Conservation (phyloP, 2,888 invertebrate species). For the Drosophila nr. fundita region DNA sequence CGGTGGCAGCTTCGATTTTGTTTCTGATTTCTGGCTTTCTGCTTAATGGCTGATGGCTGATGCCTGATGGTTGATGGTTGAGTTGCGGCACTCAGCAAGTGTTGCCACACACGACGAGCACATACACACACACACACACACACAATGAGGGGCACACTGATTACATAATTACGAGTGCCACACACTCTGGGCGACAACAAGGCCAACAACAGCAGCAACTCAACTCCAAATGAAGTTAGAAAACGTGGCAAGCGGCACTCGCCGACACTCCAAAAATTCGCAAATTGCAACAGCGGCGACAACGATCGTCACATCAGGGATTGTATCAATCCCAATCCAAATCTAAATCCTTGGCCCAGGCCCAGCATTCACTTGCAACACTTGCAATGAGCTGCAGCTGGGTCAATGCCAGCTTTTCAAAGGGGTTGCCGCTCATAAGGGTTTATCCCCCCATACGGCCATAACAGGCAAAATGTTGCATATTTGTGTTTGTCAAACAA, state of each 20-base stretch:
- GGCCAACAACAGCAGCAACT: conserved; percentile 19
- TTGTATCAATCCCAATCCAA: conserved; percentile 6
- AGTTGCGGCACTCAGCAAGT: conserved; percentile 45
- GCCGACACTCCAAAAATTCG: conserved; percentile 55
- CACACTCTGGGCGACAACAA: conserved; percentile 35
- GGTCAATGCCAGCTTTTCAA: conserved; percentile 29
- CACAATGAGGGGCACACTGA: conserved; percentile 75
- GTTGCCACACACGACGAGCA: conserved; percentile 34
- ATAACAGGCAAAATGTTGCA: background rate
- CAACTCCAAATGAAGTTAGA: conserved; percentile 67
- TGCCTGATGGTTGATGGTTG: background rate
- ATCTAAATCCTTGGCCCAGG: conserved; percentile 1
- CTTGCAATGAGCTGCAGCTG: conserved; percentile 12
- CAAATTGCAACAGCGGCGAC: conserved; percentile 42
- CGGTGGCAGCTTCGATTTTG: conserved; percentile 34
- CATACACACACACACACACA: conserved; percentile 36
- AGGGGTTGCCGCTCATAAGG: conserved; percentile 10
- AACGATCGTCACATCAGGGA: conserved; percentile 39
- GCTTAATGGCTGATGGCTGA: too few relatives aligned
- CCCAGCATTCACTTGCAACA: conserved; percentile 42
- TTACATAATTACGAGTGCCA: conserved; percentile 76
- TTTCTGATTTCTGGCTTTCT: background rate
- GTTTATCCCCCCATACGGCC: background rate
- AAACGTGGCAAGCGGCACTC: conserved; percentile 63
- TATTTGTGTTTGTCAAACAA: background rate